A percentile compares a stretch with the other conserved stretches of the same genome.
Conservation (phyloP, 1,140 invertebrate genomes). For the Brachionus asplanchnoidis region DNA sequence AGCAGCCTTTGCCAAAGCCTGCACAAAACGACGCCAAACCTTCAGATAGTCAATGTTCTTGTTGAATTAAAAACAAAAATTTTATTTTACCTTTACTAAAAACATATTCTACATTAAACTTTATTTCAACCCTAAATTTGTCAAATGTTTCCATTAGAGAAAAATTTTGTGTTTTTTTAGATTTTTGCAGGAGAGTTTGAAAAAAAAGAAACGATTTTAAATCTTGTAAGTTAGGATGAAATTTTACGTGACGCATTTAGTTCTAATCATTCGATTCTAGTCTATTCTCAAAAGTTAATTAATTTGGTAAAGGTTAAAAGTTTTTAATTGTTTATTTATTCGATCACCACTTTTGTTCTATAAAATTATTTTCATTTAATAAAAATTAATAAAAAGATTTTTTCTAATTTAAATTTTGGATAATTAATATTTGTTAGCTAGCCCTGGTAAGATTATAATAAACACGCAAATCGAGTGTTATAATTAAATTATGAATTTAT, state of each 20-base stretch:
- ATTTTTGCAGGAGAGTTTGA: no score
- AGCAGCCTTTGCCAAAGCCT: slow-evolving; percentile 62
- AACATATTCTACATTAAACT: background rate
- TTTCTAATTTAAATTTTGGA: background rate
- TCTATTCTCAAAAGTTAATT: background rate
- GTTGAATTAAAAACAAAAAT: background rate
- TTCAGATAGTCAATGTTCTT: slow-evolving; percentile 37
- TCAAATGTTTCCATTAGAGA: background rate
- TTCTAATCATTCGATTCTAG: background rate
- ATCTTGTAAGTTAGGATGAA: background rate
- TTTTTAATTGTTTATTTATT: slow-evolving; percentile 12
- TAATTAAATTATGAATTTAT: no score
- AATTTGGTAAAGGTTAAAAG: background rate
- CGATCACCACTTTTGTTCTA: slow-evolving; percentile 7
- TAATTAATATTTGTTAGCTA: no score
- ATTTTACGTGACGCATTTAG: background rate
- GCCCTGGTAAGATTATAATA: no score
- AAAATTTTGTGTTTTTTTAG: background rate
- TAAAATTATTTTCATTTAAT: background rate
- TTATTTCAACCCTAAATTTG: background rate
- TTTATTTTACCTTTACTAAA: background rate
- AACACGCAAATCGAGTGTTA: no score
- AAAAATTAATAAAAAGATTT: background rate
- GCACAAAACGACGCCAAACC: slow-evolving; percentile 13
- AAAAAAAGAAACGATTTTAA: background rate